Conservation (phyloP, 2,797 vertebrate species). For the Myotis pilosus region DNA sequence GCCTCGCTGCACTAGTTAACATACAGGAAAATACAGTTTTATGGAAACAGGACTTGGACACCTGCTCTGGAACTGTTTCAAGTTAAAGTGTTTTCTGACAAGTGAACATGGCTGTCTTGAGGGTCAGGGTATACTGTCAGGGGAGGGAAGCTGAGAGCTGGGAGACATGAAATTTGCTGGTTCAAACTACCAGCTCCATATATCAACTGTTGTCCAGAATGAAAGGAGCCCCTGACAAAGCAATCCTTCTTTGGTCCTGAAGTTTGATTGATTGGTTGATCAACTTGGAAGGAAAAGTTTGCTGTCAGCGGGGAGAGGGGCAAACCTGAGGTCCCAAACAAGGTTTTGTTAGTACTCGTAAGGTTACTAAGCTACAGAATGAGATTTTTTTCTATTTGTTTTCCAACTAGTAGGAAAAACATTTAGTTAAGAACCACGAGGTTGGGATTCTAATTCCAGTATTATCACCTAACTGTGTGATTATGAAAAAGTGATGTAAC, state of each 20-base stretch:
- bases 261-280: conserved; percentile 54
- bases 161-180: conserved; percentile 56
- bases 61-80: not conserved
- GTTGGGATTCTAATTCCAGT: conserved; percentile 14
- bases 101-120: conserved; percentile 35
- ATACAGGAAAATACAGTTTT: not conserved
- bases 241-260: conserved; percentile 51
- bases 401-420: not conserved
- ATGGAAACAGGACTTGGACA: not conserved
- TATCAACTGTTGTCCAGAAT: conserved; percentile 34
- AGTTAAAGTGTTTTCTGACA: conserved; percentile 24
- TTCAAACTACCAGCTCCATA: conserved; percentile 26
- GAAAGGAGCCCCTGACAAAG: conserved; percentile 51
- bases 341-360: conserved; percentile 17
- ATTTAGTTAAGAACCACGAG: not conserved
- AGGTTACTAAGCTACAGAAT: not conserved
- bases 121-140: not conserved
- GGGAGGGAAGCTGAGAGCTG: not conserved
- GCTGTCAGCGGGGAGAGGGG: conserved; percentile 8
- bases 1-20: not conserved
- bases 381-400: not conserved
- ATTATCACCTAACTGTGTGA: not conserved
- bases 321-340: not conserved
- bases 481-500: not conserved
- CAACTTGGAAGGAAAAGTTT: conserved; percentile 50